Evolutionary conservation across 2,113 vertebrate genomes (phyloP), one percentile per base, ranked within the genome.

Genomic region (Alexandromys fortis): DNA sequence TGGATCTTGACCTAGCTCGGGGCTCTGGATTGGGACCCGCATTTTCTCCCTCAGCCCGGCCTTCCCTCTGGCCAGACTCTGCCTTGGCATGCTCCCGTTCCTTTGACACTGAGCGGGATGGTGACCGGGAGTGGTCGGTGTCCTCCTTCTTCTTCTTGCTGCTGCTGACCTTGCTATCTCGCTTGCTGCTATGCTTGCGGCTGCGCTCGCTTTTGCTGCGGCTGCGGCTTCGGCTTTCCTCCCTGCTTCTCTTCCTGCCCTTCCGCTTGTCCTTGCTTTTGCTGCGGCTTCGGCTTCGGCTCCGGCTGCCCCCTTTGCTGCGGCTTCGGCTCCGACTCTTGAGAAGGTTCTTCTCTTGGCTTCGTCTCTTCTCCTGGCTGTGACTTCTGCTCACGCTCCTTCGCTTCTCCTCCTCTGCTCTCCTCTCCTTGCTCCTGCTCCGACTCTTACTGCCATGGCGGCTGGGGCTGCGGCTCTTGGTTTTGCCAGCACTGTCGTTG

Each of bases 201-300:
- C 98, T 99, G 96, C 98, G 98, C 97, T 99, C 99, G n/a, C 99
- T 99, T 97, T 98, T 99, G 98, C 99, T 99, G 87, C 83, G 97
- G 90, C 98, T 98, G 2, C 83, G 93, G 11, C 95, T 96, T 1
- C 81, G 91, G 65, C 98, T 98, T 12, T 98, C 97, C 86, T 98
- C 98, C 68, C 98, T 91, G 97, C 98, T 99, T 77, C 99, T 98
- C 97, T 99, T 99, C 97, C 98, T 98, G 8, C 98, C 97, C 98
- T 98, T 98, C 96, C 98, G 98, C 91, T 98, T 98, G 89, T 98
- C 98, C 88, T 98, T 98, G 95, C 98, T 98, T 35, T 97, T 98
- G 93, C 98, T 99, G 93, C 72, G 98, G 92, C 98, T 98, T 5
- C 72, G 98, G 92, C 98, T 98, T 5, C 98, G 97, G 91, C 98